Evolutionary conservation across 53 echinoderm and acorn worm genomes (phyloP).

Genomic region (Holothuria leucospilota): DNA sequence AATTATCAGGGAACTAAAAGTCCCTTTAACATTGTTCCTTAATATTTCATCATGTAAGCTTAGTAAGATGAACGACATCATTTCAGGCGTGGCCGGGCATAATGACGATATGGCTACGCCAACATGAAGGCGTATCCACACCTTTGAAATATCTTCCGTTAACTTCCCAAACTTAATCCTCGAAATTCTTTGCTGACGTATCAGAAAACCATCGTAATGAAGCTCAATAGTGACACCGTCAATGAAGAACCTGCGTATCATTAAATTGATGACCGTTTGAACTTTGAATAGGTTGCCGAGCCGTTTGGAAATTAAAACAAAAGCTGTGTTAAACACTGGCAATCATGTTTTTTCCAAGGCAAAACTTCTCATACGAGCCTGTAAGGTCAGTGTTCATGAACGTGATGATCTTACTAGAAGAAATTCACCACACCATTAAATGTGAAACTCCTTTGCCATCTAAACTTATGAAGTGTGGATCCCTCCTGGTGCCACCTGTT

Average conservation of each 20-base stretch:
- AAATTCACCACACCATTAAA: constrained; percentile 77
- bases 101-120: constrained; percentile 48
- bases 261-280: constrained; percentile 52
- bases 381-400: constrained; percentile 58
- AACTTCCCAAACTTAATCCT: constrained; percentile 46
- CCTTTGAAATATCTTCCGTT: constrained; percentile 46
- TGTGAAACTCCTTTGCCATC: constrained; percentile 59
- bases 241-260: constrained; percentile 52
- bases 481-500: too few relatives aligned
- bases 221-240: constrained; percentile 51
- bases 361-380: constrained; percentile 69
- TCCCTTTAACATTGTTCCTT: constrained; percentile 49
- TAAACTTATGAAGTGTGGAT: too few relatives aligned
- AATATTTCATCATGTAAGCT: constrained; percentile 60
- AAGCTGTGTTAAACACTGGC: constrained; percentile 68
- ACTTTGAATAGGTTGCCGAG: too few relatives aligned
- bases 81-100: constrained; percentile 36
- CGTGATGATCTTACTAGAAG: constrained; percentile 50
- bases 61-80: constrained; percentile 71
- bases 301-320: constrained; percentile 60
- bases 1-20: constrained; percentile 67
- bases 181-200: constrained; percentile 30
- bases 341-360: constrained; percentile 45
- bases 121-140: constrained; percentile 45
- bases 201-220: constrained; percentile 17